Evolutionary conservation across 2,888 invertebrate species (phyloP), one percentile per base, ranked within the genome.

Genomic region (Smittia aterrima): DNA sequence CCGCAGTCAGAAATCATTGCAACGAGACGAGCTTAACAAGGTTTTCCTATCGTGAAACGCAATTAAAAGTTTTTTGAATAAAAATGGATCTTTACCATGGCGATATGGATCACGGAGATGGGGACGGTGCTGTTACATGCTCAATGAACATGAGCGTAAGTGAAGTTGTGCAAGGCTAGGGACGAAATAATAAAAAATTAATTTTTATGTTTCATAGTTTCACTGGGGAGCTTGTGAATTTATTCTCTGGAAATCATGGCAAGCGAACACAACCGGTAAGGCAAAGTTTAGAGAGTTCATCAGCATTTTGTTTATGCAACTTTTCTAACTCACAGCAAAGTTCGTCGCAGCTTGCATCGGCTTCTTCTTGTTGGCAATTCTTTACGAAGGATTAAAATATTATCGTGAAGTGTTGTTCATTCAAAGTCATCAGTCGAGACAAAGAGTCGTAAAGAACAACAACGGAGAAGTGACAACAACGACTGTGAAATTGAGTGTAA

Each of bases 311-410:
- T 53, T 53, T 53, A 13, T 53, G 38, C 38, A 38, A 38, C 11
- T 16, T 58, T 22, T 58, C 13, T 18, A 47, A 7, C 11, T 9
- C 32, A 1, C 38, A 67, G 70, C 53, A 58, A 72, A 92, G 77
- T 87, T 98, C 78, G 86, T 96, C 53, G 92, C 92, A 0, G 96
- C 98, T 0, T 93, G 94, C 81, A 84, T 96, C 74, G 93, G 92
- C 66, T 91, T 98, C 78, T 93, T 97, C 83, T 86, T 95, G 68
- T 88, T 96, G 80, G 93, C 95, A 0, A 89, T 95, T 24, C 84
- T 95, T n/a, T 98, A 98, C 81, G 98, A 99, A 84, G 95, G 94
- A 0, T 87, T 99, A 1, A 98, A 98, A 85, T 96, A 94, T 84
- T 90, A 85, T 79, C 81, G 88, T 0, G 87, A 87, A 78, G 83